A percentile compares a stretch with the other conserved stretches of the same genome.
Conservation (phyloP, 2,888 invertebrate genomes). For the Micoletzkya japonica region DNA sequence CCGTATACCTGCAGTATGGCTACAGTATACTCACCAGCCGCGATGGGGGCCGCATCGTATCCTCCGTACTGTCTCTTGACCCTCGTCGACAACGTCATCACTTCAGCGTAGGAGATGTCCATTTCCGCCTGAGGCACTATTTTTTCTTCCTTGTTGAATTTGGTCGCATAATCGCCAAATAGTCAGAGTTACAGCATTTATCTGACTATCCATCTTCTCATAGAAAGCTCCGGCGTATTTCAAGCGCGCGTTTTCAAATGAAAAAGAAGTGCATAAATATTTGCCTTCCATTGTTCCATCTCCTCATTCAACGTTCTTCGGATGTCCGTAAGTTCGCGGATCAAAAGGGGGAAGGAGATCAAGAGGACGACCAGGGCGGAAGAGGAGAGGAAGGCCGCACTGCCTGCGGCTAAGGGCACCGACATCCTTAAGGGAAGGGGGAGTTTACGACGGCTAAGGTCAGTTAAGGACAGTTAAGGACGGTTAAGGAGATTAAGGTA, state of each 20-base stretch:
- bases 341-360: slow-evolving; percentile 39
- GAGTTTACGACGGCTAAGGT: too few species aligned
- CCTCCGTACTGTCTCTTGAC: slow-evolving; percentile 37
- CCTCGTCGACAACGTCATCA: neutral
- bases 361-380: slow-evolving; percentile 35
- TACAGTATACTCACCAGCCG: too few species aligned
- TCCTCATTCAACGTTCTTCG: slow-evolving; percentile 45
- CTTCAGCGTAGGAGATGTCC: slow-evolving; percentile 5
- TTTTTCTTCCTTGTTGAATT: too few species aligned
- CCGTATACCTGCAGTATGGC: too few species aligned
- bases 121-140: neutral
- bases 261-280: too few species aligned
- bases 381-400: slow-evolving; percentile 41
- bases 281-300: slow-evolving; percentile 49
- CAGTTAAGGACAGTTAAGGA: too few species aligned
- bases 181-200: neutral
- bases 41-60: slow-evolving; percentile 37
- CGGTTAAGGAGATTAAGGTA: too few species aligned
- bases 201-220: neutral
- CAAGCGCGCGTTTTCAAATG: neutral
- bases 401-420: slow-evolving; percentile 34
- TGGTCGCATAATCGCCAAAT: neutral
- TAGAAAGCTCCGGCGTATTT: neutral
- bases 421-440: slow-evolving; percentile 16
- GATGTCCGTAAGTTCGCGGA: slow-evolving; percentile 43